phyloP scores from a whole-genome alignment of 1,140 invertebrate species.

The Globodera rostochiensis region DNA sequence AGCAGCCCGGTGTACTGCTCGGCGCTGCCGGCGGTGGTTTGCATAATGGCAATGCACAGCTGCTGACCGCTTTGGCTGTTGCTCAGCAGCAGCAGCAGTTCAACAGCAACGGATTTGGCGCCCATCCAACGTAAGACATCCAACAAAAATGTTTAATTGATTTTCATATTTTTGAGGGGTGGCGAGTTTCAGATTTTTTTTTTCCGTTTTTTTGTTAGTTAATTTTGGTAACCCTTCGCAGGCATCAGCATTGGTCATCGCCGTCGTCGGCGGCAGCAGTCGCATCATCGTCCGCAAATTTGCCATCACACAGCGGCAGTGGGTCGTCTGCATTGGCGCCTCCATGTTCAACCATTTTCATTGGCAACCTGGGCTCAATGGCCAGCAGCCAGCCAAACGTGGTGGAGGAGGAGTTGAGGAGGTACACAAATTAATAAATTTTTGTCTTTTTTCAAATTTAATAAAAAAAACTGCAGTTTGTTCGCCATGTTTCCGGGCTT shows the following conservation, averaged over 20 bases:
- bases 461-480: conserved; percentile 74
- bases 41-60: conserved; percentile 4
- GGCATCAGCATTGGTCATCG: conserved; percentile 10
- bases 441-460: too few species aligned
- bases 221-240: neutral
- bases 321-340: conserved; percentile 15
- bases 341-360: conserved; percentile 94
- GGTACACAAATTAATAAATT: neutral
- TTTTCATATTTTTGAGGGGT: neutral
- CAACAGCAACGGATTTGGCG: conserved; percentile 12
- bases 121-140: neutral
- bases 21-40: conserved; percentile 31
- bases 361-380: conserved; percentile 84
- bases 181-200: neutral
- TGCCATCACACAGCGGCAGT: neutral
- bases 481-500: conserved; percentile 91
- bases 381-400: conserved; percentile 73
- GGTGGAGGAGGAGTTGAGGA: conserved; percentile 87
- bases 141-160: too few species aligned
- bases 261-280: conserved; percentile 28
- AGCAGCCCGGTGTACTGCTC: neutral
- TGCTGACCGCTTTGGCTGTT: conserved; percentile 37
- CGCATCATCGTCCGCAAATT: neutral
- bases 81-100: conserved; percentile 57
- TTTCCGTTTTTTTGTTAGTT: neutral